Percentiles rank a stretch among this genome's conserved stretches.
Evolutionary conservation across 2,888 invertebrate species (phyloP).

Genomic region (Ommatoiulus sabulosus): DNA sequence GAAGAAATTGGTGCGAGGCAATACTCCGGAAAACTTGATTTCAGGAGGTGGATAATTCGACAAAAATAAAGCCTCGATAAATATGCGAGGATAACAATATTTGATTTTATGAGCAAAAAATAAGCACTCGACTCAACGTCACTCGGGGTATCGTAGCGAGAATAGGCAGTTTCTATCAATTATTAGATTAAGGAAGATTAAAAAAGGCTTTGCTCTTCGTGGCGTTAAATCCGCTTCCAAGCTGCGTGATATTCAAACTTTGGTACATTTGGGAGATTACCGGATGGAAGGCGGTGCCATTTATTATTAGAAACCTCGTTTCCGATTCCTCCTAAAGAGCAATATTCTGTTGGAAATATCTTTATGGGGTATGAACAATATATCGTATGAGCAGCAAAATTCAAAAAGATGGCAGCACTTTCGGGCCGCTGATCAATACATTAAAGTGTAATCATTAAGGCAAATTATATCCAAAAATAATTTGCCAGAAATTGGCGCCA

Average conservation of each 20-base stretch:
- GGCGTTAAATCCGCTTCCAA: not conserved
- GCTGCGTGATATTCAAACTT: not conserved
- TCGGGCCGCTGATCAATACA: too few relatives aligned
- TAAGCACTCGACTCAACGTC: not conserved
- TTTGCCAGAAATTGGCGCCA: too few relatives aligned
- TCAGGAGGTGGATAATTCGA: not conserved
- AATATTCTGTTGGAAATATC: too few relatives aligned
- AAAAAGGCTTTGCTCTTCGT: not conserved
- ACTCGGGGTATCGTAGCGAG: not conserved
- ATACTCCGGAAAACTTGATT: not conserved
- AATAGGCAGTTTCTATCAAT: not conserved
- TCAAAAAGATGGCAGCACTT: not conserved
- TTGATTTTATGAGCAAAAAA: constrained; percentile 5
- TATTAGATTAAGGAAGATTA: not conserved
- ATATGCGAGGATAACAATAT: not conserved
- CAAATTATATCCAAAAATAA: too few relatives aligned
- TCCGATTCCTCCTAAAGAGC: not conserved
- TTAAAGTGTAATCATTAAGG: too few relatives aligned
- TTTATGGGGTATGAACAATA: too few relatives aligned
- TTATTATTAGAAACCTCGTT: constrained; percentile 3
- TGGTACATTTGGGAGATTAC: not conserved
- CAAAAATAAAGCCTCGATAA: not conserved
- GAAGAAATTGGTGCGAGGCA: constrained; percentile 3
- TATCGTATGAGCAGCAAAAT: too few relatives aligned
- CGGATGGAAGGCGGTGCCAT: not conserved